Evolutionary conservation across 37 sponge, comb jelly and placozoan genomes (phyloP).

Genomic region (Agelas oroides): DNA sequence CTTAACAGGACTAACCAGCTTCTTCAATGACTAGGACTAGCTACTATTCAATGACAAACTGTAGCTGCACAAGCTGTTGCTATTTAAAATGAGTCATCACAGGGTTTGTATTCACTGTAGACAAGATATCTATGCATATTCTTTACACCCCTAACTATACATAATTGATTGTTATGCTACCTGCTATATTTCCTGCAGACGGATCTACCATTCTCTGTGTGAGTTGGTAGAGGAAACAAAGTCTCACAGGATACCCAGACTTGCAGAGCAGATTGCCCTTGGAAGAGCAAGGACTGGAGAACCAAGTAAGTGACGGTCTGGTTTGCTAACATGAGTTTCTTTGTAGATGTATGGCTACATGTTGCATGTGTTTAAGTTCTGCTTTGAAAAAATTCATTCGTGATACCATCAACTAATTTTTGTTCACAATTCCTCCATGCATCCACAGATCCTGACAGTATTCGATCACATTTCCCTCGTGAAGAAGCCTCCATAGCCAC

Average conservation of each 20-base stretch:
- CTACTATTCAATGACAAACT: no score
- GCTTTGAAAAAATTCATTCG: neutral
- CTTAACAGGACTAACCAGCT: no score
- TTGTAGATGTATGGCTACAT: no score
- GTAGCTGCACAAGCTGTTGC: no score
- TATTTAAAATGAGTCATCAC: no score
- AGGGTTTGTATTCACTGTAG: no score
- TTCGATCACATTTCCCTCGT: neutral
- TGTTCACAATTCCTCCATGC: no score
- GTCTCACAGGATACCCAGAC: neutral
- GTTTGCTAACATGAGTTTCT: no score
- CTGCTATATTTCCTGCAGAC: neutral
- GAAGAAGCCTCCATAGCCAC: neutral
- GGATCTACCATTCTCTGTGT: slow-evolving; percentile 21
- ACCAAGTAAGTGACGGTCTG: slow-evolving; percentile 24
- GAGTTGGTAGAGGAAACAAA: neutral
- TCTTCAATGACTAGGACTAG: no score
- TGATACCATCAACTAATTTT: neutral
- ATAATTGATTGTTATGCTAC: no score
- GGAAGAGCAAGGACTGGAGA: slow-evolving; percentile 1
- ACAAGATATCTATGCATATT: no score
- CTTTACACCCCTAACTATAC: no score
- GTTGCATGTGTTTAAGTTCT: neutral
- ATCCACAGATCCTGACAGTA: neutral
- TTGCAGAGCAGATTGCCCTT: slow-evolving; percentile 11